Evolutionary conservation across 2,113 vertebrate genomes (phyloP).

Genomic region (Larimichthys crocea): DNA sequence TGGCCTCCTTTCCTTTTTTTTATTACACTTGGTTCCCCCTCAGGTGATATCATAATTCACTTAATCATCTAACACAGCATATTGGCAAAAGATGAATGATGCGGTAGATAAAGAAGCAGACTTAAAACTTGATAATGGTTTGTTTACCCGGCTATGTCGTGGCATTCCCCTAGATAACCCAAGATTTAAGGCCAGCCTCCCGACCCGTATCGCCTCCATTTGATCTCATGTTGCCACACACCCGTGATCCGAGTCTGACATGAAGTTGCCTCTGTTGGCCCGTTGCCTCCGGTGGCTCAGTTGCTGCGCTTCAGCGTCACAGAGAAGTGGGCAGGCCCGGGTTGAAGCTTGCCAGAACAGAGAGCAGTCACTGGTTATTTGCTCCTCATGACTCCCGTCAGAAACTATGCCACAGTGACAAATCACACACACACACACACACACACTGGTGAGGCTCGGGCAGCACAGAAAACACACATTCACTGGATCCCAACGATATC

Average conservation of each 20-base stretch:
- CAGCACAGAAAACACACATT: slow-evolving; percentile 40
- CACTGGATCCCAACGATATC: slow-evolving; percentile 31
- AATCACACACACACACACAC: slow-evolving; percentile 30
- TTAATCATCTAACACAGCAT: neutral
- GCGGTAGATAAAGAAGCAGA: slow-evolving; percentile 13
- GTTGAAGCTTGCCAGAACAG: slow-evolving; percentile 27
- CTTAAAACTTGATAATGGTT: slow-evolving; percentile 12
- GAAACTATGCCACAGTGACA: slow-evolving; percentile 68
- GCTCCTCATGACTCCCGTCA: slow-evolving; percentile 64
- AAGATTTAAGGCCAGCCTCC: neutral
- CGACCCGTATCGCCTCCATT: neutral
- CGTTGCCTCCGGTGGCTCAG: slow-evolving; percentile 8
- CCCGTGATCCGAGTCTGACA: slow-evolving; percentile 11
- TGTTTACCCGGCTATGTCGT: slow-evolving; percentile 38
- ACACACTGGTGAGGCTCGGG: neutral
- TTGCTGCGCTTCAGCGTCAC: slow-evolving; percentile 40
- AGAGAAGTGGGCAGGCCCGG: slow-evolving; percentile 18
- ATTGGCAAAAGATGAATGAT: slow-evolving; percentile 22
- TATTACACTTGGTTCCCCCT: neutral
- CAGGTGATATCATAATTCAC: neutral
- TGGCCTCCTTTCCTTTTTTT: neutral
- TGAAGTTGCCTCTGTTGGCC: slow-evolving; percentile 13
- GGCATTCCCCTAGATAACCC: slow-evolving; percentile 20
- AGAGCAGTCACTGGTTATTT: slow-evolving; percentile 59
- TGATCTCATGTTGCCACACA: slow-evolving; percentile 21